Base-by-base conservation (phyloP, 1,140 invertebrate species). In the Dendrolimus kikuchii region DNA sequence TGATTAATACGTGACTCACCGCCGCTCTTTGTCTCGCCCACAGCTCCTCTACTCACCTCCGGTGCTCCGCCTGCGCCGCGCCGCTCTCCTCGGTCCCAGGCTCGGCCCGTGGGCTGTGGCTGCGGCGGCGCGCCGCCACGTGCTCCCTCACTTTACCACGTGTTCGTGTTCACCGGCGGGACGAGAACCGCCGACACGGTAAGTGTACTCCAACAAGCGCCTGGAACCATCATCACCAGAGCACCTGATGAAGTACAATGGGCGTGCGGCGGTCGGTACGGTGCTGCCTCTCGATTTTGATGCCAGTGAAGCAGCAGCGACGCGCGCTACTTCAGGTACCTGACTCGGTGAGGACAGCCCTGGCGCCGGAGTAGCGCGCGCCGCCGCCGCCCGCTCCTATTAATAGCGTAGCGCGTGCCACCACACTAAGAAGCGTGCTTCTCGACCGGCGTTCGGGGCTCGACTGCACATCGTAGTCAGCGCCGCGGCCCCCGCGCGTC, bases 201-300 rank as follows among this genome's bases (percentile, higher is more conserved):
- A 91, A 92, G 90, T 96, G 95, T 94, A 96, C 95, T 96, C 94
- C 95, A 95, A 94, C 94, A 96, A 95, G 93, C 95, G 94, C 95
- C 95, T 95, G 95, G 95, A 94, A 91, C 86, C 71, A 74, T 88
- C 83, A 89, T 89, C 90, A 95, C 95, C 95, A 96, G 95, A 96
- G 95, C 95, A 96, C 95, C 95, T 96, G 95, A 96, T 96, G 95
- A 96, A 96, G 95, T 96, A 96, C 95, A 96, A 96, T 95, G 93
- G 94, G 94, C 94, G 95, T 95, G 94, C 91, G 90, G 90, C 90
- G 90, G 83, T 61, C 66, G 53, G 56, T 46, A 47, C 23, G 5
- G 36, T 10, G 47, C 55, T 44, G 47, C 53, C 5, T 39, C 38
- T 9, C 6, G 5, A 42, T 4, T 38, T 45, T 9, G 55, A 23